Base-by-base conservation (phyloP, 2,113 vertebrate species). In the Penelope pileata region DNA sequence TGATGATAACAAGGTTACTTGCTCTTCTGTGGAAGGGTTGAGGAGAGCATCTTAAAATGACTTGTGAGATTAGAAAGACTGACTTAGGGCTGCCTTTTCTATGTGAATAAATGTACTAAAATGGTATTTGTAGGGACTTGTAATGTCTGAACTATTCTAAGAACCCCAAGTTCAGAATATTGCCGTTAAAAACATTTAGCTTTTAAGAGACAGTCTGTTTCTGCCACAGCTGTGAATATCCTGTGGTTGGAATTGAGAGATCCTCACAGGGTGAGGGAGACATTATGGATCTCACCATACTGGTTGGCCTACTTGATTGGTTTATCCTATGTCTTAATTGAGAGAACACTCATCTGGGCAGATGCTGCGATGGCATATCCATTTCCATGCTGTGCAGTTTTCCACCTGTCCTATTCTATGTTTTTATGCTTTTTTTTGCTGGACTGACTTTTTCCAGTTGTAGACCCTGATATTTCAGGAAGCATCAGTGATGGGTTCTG, bases 181-280 rank as follows among this genome's bases (percentile, higher is more conserved):
- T 85, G 47, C 58, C 24, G 17, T 32, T 62, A 86, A 81, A 91
- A 91, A 75, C 79, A 59, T 29, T 84, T 59, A 27, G 30, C 42
- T 88, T 70, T 54, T n/a, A 67, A 74, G 69, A 87, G 34, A 58
- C 62, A 38, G 22, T 70, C 74, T 77, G 21, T 78, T 94, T 87
- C 51, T 87, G 16, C 43, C 34, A 10, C 27, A 42, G 82, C 82
- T 53, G 0, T 58, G 62, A 67, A 34, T 72, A 59, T 40, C 47
- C 32, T 87, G 42, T 34, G 69, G 24, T 50, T 94, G 73, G 58
- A 51, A 66, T 2, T 0, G 6, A 77, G 77, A 53, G 45, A 16
- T 54, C 86, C 68, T 80, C 24, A 45, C 15, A 53, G 63, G 59
- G 18, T 51, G 86, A 88, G 36, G 47, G n/a, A 10, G 6, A 16